Base-by-base conservation (phyloP, 2,888 invertebrate species). In the Adineta ricciae region DNA sequence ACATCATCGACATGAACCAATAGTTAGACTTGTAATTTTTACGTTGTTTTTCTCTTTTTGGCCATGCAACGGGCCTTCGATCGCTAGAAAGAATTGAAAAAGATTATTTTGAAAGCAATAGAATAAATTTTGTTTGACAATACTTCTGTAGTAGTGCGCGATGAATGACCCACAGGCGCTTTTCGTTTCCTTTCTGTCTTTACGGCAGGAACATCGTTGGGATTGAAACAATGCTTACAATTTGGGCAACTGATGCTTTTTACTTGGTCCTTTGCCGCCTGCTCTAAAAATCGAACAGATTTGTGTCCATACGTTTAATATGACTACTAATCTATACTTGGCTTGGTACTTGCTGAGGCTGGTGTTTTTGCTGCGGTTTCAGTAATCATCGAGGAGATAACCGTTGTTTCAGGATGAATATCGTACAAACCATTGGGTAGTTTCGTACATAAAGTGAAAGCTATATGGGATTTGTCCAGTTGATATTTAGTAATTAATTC, bases 361-460 rank as follows among this genome's bases (percentile, higher is more conserved):
- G 24, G 4, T 11, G 41, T 11, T 41, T 78, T 78, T 78, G n/a
- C 2, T 41, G 78, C 1, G 38, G 24, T 21, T 78, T 78, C 78
- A 3, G 41, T 78, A 11, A 78, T 78, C 1, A 41, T 8, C 9
- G 38, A 38, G 38, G 78, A 78, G n/a, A 78, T 78, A 41, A 41
- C 7, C 41, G 78, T 78, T 41, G 78, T 78, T 78, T 78, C 78
- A 41, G n/a, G 24, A 21, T 78, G 78, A 41, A n/a, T 0, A 78
- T 41, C n/a, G 41, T 78, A 78, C 11, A 41, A 19, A 41, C 41
- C 41, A 41, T 78, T 41, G 2, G 38, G 24, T 78, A 24, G 5
- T 78, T 78, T 78, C n/a, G 78, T 41, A 24, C 78, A 78, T n/a
- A 78, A n/a, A 24, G 78, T 78, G n/a, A 78, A 78, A 16, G 78